Base-by-base conservation (phyloP, 2,797 vertebrate genomes). In the Lepilemur ruficaudatus region DNA sequence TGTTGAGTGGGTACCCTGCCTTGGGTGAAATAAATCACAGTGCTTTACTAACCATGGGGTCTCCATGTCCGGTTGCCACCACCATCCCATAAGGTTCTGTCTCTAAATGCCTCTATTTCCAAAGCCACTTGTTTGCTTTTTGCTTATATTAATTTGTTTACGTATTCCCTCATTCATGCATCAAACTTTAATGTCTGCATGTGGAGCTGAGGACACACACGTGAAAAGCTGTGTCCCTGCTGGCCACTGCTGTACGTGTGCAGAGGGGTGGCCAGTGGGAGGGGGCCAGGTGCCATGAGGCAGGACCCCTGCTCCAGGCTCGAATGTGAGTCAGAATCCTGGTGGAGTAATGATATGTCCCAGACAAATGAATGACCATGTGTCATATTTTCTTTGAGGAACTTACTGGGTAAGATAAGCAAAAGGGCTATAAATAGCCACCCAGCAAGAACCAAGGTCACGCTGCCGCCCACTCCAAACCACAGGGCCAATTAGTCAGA, bases 401-500 rank as follows among this genome's bases (percentile, higher is more conserved):
- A 83, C 50, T 76, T 18, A n/a, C 22, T 83, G 28, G n/a, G 5
- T 32, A 41, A 94, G 93, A 96, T 83, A 94, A 95, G 75, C 48
- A 35, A 11, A 32, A 52, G 25, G 20, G 46, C 38, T 93, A 95
- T 93, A 98, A 96, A 95, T 96, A 95, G 93, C 61, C 22, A 1
- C 20, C 22, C 10, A 12, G 52, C 9, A 38, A 61, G 76, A 28
- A n/a, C 63, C 93, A 91, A 85, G 78, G 93, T 43, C 79, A 50
- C 0, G 0, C 35, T 0, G 13, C 76, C 3, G 1, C 75, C 92
- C 72, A 28, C 89, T 15, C 35, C 18, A n/a, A 23, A 23, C 43
- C 78, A 20, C 55, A 80, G 35, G 61, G 78, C 17, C 76, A 14
- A 0, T 90, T 43, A 32, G 43, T 75, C 92, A 86, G 69, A 20